Percentiles rank a stretch among this genome's conserved stretches.
These are phyloP conservation scores for Asbolus verrucosus DNA, from an alignment of 1,140 invertebrate species.

Conservation along the genomic window DNA sequence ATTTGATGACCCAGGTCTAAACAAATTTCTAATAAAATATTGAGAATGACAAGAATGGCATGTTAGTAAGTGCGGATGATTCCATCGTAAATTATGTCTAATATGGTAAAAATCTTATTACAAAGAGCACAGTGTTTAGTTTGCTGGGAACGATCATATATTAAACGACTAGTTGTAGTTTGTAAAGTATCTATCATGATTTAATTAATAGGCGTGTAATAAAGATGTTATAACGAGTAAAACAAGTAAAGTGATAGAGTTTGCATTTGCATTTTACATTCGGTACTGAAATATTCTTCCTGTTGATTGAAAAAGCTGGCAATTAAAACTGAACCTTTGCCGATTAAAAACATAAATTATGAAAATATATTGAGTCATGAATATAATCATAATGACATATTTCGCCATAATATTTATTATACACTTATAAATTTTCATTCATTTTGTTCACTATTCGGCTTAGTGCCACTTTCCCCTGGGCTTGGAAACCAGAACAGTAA, in stretches of 20 bases:
- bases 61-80: too few relatives aligned
- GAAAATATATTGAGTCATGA: not conserved
- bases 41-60: too few relatives aligned
- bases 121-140: conserved; percentile 3
- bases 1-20: too few relatives aligned
- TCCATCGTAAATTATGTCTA: not conserved
- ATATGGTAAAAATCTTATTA: not conserved
- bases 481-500: conserved; percentile 8
- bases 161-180: not conserved
- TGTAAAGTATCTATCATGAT: conserved; percentile 6
- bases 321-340: conserved; percentile 2
- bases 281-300: not conserved
- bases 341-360: conserved; percentile 26
- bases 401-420: conserved; percentile 28
- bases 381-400: too few relatives aligned
- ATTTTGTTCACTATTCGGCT: not conserved
- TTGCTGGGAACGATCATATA: too few relatives aligned
- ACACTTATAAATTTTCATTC: conserved; percentile 9
- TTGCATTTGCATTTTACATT: conserved; percentile 1
- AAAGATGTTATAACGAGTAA: conserved; percentile 1
- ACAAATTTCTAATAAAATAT: too few relatives aligned
- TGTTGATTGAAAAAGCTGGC: conserved; percentile 4
- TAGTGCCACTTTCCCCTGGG: not conserved
- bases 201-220: conserved; percentile 5
- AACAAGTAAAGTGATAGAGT: conserved; percentile 1